Evolutionary conservation across 1,140 invertebrate genomes (phyloP), one percentile per base, ranked within the genome.

Genomic region (Schmidtea mediterranea): DNA sequence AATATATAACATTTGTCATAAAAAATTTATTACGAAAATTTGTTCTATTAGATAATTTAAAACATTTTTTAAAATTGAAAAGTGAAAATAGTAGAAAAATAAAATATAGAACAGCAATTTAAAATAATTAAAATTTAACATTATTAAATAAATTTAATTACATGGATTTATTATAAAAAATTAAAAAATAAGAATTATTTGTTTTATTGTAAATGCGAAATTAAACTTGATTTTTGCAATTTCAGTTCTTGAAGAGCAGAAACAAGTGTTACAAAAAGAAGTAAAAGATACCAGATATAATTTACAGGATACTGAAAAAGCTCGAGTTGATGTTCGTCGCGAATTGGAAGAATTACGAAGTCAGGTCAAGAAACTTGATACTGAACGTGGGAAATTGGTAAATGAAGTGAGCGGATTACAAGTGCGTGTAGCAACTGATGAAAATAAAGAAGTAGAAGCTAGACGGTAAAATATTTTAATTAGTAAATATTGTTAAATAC

Each of bases 351-450:
- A 66, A 26, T 51, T 66, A 13, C 53, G 62, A 18, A 56, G 61
- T 18, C 62, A 62, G 50, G 58, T 66, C 26, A 66, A 67, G 56
- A 56, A 58, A 57, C 51, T 66, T 13, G 65, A 68, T 46, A 53
- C 59, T 24, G 65, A 66, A 51, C 56, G 61, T 13, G 58, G 55
- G 50, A 65, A 64, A 45, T 61, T 66, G 36, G 57, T 56, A 19
- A 59, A 63, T 41, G 80, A 62, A 73, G 77, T 80, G 52, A 77
- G 76, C 55, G 80, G 84, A 57, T 62, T 84, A 15, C 78, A 82
- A 61, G 73, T 73, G 18, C 69, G 77, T 53, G 63, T 86, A 1
- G 66, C 75, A 13, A 66, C 71, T 12, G 78, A 77, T 49, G 81
- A 84, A 55, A 70, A 71, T 24, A 70, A 77, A 46, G 79, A 84